Percentiles rank a stretch among this genome's conserved stretches.
Evolutionary conservation across 1,140 invertebrate genomes (phyloP).

Genomic region (Zaprionus nigranus): DNA sequence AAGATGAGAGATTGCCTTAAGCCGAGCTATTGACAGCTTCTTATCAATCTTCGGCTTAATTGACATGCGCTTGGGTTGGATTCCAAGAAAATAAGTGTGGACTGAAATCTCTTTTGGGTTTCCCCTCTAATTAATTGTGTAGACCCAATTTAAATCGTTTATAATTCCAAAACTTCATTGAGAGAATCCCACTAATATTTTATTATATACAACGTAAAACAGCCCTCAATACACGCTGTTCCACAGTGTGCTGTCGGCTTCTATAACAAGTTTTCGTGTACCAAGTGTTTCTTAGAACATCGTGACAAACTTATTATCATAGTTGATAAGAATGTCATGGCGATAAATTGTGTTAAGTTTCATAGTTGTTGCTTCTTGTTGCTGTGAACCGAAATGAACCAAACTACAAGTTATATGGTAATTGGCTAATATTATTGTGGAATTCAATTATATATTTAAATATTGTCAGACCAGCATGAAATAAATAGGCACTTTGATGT

Average conservation of each 20-base stretch:
- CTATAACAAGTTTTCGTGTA: slow-evolving; percentile 4
- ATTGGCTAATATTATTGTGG: too few relatives aligned
- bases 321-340: slow-evolving; percentile 26
- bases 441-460: too few relatives aligned
- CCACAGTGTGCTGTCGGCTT: neutral
- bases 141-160: neutral
- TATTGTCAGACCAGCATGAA: too few relatives aligned
- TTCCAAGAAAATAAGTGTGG: neutral
- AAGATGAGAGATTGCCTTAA: neutral
- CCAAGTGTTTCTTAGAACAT: slow-evolving; percentile 7
- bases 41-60: neutral
- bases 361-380: slow-evolving; percentile 51
- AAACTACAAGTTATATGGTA: slow-evolving; percentile 53
- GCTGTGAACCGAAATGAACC: slow-evolving; percentile 40
- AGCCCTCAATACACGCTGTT: slow-evolving; percentile 1
- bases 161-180: neutral
- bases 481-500: too few relatives aligned
- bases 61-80: neutral
- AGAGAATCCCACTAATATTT: too few relatives aligned
- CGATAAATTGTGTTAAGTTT: slow-evolving; percentile 57
- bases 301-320: slow-evolving; percentile 44
- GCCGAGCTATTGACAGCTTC: neutral
- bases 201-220: too few relatives aligned
- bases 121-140: neutral
- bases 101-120: neutral